Conservation (phyloP, 2,888 invertebrate genomes). For the Pseudococcus longispinus region DNA sequence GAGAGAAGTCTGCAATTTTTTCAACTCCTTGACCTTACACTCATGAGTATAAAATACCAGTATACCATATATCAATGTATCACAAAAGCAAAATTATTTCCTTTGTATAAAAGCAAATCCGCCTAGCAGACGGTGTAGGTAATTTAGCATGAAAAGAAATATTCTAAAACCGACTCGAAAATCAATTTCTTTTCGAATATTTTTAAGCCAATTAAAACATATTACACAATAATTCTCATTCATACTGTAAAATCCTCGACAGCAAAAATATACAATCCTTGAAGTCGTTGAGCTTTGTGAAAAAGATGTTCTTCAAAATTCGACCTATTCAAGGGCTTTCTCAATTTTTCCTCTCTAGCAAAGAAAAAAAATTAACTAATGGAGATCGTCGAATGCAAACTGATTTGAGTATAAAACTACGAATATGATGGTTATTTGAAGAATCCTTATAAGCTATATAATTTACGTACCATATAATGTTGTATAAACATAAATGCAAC, state of each 20-base stretch:
- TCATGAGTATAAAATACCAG: neutral
- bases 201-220: conserved; percentile 12
- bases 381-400: neutral
- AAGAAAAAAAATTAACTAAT: neutral
- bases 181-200: neutral
- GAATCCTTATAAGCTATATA: neutral
- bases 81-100: neutral
- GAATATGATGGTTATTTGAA: neutral
- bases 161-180: neutral
- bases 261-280: neutral
- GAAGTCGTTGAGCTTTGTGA: neutral
- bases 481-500: neutral
- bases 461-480: no score
- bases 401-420: neutral
- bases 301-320: conserved; percentile 17
- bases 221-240: neutral
- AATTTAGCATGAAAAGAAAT: neutral
- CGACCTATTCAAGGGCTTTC: conserved; percentile 22
- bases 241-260: neutral
- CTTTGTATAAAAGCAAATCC: neutral
- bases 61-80: neutral
- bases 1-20: neutral
- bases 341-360: neutral
- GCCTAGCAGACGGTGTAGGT: neutral
- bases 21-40: neutral